These are phyloP conservation scores for Drosophila engyochracea DNA, from an alignment of 2,888 invertebrate species.

Conservation along the genomic window DNA sequence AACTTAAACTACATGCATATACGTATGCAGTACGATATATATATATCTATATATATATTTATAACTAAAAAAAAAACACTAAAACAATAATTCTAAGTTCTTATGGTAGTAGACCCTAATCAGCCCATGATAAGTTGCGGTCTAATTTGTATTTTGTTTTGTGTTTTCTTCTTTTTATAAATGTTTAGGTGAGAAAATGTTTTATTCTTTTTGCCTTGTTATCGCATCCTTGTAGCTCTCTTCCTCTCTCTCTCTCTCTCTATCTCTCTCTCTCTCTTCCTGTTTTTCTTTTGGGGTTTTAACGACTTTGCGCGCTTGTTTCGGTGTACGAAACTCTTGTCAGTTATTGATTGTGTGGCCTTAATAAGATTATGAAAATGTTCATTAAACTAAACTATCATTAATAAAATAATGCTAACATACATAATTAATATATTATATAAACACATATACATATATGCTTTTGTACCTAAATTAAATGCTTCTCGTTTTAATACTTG, in stretches of 20 bases:
- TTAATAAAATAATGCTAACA: constrained; percentile 55
- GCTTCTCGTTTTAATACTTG: constrained; percentile 68
- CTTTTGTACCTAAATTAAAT: constrained; percentile 79
- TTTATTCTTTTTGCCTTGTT: constrained; percentile 20
- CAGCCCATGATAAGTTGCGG: constrained; percentile 17
- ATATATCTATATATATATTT: constrained; percentile 40
- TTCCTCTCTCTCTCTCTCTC: constrained; percentile 1
- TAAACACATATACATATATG: constrained; percentile 56
- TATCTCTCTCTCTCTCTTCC: neutral
- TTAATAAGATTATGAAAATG: constrained; percentile 75
- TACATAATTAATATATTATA: constrained; percentile 48
- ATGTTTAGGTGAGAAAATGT: constrained; percentile 40
- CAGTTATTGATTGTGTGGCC: constrained; percentile 79
- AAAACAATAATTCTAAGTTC: constrained; percentile 48
- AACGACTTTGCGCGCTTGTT: constrained; percentile 30
- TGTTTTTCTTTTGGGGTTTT: constrained; percentile 14
- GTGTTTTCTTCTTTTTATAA: constrained; percentile 2
- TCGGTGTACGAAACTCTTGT: constrained; percentile 50
- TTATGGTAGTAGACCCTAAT: constrained; percentile 17
- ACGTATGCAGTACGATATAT: constrained; percentile 9
- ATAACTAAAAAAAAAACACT: constrained; percentile 39
- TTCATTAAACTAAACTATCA: constrained; percentile 57
- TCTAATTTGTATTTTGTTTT: constrained; percentile 36
- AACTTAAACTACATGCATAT: constrained; percentile 46
- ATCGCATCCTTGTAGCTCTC: constrained; percentile 43